phyloP scores from a whole-genome alignment of 92 coral and sea anemone species.

The Paramuricea clavata region DNA sequence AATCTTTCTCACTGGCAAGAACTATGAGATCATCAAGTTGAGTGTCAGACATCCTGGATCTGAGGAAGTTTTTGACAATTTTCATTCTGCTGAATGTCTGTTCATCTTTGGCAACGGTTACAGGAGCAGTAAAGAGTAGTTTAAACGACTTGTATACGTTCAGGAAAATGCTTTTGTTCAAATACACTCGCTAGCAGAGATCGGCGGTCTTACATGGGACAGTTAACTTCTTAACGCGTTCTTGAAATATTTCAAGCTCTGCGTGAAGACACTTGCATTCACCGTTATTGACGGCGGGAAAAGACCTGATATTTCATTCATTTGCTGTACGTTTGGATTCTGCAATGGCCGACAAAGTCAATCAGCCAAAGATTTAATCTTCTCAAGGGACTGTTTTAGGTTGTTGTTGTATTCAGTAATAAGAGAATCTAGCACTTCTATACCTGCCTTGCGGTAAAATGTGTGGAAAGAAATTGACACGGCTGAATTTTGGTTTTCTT shows the following conservation, averaged over 20 bases:
- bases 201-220: background rate
- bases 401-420: too few species aligned
- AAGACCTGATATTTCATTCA: background rate
- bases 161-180: background rate
- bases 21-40: background rate
- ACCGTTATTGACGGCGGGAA: background rate
- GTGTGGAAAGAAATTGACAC: too few species aligned
- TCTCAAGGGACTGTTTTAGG: slow-evolving; percentile 9
- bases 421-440: slow-evolving; percentile 6
- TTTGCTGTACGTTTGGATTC: background rate
- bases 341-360: background rate
- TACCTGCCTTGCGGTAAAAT: background rate
- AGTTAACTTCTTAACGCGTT: background rate
- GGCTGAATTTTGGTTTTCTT: too few species aligned
- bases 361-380: background rate
- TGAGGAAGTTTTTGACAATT: slow-evolving; percentile 11
- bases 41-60: background rate
- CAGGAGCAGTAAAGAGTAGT: background rate
- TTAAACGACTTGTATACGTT: background rate
- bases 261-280: slow-evolving; percentile 14
- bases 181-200: background rate
- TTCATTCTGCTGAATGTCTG: slow-evolving; percentile 7
- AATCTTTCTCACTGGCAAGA: slow-evolving; percentile 1
- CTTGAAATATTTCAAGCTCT: background rate
- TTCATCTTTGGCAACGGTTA: background rate